These are phyloP conservation scores for Chymomyza procnemis DNA, from an alignment of 2,888 invertebrate genomes.

Conservation along the genomic window DNA sequence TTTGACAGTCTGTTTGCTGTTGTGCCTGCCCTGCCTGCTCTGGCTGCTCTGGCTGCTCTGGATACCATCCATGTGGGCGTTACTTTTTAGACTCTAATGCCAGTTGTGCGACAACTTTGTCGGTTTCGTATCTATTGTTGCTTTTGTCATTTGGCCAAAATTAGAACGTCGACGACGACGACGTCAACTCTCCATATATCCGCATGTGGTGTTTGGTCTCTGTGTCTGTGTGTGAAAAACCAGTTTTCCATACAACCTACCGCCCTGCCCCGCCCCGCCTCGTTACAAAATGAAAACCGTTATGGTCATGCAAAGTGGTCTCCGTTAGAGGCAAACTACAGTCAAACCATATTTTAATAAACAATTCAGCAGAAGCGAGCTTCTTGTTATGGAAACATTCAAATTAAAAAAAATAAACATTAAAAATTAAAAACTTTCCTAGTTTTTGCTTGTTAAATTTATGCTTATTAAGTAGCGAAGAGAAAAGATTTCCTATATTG, in stretches of 20 bases:
- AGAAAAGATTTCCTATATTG: no score
- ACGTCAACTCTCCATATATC: background rate
- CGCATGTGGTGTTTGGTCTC: background rate
- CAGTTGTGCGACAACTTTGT: constrained; percentile 2
- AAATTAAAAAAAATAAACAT: no score
- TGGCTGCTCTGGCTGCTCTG: background rate
- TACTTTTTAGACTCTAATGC: background rate
- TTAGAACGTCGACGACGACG: constrained; percentile 1
- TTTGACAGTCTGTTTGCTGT: background rate
- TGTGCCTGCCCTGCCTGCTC: background rate
- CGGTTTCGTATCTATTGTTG: background rate
- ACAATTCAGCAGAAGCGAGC: no score
- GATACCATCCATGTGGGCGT: background rate
- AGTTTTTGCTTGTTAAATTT: no score
- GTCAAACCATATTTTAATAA: background rate
- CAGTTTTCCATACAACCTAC: constrained; percentile 1
- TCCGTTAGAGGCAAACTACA: background rate
- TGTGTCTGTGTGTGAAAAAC: background rate
- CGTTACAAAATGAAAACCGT: background rate
- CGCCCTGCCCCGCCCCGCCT: background rate
- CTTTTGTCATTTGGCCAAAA: background rate
- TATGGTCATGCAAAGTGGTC: background rate
- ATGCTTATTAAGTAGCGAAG: no score
- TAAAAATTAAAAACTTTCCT: no score
- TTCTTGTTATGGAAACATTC: no score